phyloP scores from a whole-genome alignment of 2,113 vertebrate species.

The Pachyramphus minor region DNA sequence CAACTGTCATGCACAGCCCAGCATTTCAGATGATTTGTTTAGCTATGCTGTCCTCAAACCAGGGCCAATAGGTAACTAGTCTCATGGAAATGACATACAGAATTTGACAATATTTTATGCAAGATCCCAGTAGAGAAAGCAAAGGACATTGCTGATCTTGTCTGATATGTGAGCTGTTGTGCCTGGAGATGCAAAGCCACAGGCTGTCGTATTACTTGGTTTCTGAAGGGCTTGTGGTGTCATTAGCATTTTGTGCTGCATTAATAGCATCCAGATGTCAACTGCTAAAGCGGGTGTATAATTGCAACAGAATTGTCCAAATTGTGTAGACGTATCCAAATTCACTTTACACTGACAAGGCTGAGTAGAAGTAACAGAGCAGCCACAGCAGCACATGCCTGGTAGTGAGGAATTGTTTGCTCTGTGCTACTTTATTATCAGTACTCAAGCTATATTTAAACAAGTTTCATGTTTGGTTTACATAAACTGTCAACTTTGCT shows the following conservation, averaged over 20 bases:
- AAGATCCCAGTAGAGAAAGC: background rate
- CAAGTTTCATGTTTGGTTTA: background rate
- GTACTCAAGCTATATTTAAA: background rate
- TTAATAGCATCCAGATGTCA: slow-evolving; percentile 41
- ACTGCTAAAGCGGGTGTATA: background rate
- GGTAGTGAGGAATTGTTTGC: background rate
- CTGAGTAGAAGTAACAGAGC: background rate
- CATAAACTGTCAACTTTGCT: background rate
- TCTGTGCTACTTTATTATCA: background rate
- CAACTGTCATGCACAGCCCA: background rate
- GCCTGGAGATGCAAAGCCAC: slow-evolving; percentile 10
- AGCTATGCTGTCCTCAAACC: background rate
- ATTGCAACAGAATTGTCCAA: background rate
- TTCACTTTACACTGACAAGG: background rate
- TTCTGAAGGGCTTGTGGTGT: background rate
- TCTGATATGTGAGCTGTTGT: background rate
- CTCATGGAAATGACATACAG: background rate
- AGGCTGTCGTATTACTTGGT: background rate
- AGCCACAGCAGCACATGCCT: background rate
- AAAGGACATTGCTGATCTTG: background rate
- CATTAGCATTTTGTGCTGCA: background rate
- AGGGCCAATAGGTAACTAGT: background rate
- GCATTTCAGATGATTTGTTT: background rate
- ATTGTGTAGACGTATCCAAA: background rate
- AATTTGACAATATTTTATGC: background rate